phyloP scores from a whole-genome alignment of 2,113 vertebrate genomes.

The Sterna hirundo region DNA sequence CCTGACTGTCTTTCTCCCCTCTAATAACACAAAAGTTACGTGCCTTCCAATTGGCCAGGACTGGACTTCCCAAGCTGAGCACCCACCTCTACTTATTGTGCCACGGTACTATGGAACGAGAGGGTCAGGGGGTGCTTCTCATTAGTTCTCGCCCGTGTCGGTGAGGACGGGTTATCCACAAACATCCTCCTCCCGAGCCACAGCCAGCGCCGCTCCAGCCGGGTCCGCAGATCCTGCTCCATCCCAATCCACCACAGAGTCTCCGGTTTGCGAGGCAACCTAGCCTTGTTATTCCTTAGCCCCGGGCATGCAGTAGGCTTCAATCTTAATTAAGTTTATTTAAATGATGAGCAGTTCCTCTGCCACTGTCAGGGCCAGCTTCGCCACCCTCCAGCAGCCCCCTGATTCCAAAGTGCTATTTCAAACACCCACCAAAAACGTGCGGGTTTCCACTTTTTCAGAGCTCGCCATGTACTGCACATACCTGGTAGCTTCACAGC shows the following conservation, averaged over 20 bases:
- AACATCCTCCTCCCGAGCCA: neutral
- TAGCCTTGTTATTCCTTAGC: neutral
- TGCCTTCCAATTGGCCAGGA: neutral
- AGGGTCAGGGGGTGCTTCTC: neutral
- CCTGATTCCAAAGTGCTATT: neutral
- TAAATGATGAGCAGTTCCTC: neutral
- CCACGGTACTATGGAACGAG: neutral
- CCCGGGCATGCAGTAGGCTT: neutral
- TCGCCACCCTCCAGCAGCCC: neutral
- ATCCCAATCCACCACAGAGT: neutral
- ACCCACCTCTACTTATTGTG: neutral
- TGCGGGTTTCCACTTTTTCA: neutral
- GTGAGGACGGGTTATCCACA: neutral
- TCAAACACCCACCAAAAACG: neutral
- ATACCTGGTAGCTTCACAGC: neutral
- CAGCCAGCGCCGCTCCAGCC: neutral
- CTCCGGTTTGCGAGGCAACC: neutral
- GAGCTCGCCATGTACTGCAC: neutral
- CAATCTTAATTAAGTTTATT: neutral
- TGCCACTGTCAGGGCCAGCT: neutral
- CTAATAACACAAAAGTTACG: neutral
- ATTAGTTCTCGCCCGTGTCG: accelerated
- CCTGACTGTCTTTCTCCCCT: neutral
- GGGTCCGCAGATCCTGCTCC: neutral
- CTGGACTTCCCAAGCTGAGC: neutral